Conservation (phyloP, 2,888 invertebrate genomes). For the Lepetodrilus schrolli region DNA sequence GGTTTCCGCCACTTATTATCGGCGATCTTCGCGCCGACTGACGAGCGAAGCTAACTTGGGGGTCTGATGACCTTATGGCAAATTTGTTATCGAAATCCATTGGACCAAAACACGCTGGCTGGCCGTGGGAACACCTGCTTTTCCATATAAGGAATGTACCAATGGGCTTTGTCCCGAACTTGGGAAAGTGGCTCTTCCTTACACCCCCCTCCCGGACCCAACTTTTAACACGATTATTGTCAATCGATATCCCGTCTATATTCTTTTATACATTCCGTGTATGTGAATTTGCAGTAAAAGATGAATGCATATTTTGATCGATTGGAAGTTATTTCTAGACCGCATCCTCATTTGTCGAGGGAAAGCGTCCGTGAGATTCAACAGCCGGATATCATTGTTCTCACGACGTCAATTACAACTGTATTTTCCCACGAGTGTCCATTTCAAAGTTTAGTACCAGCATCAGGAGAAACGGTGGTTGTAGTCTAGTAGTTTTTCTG, state of each 20-base stretch:
- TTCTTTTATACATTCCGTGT: too few species aligned
- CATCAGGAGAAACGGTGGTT: slow-evolving; percentile 2
- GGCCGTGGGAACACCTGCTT: slow-evolving; percentile 72
- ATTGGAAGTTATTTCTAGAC: too few species aligned
- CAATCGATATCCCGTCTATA: too few species aligned
- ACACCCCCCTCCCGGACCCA: slow-evolving; percentile 46
- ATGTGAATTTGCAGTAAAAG: too few species aligned
- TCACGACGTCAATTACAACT: slow-evolving; percentile 73
- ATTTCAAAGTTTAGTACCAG: slow-evolving; percentile 44
- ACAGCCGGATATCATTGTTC: slow-evolving; percentile 69
- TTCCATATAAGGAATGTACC: slow-evolving; percentile 69
- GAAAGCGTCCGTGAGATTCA: slow-evolving; percentile 37
- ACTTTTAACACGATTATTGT: too few species aligned
- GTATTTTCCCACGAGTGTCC: slow-evolving; percentile 73
- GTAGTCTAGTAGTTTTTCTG: not conserved
- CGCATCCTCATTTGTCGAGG: too few species aligned
- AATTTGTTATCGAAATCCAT: slow-evolving; percentile 23
- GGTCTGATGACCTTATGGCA: slow-evolving; percentile 14
- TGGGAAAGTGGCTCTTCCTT: slow-evolving; percentile 57
- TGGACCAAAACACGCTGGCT: slow-evolving; percentile 28
- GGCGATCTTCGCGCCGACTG: not conserved
- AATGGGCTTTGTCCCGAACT: slow-evolving; percentile 59
- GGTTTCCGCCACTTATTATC: not conserved
- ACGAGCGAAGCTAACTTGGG: slow-evolving; percentile 18
- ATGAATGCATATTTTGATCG: too few species aligned